phyloP scores from a whole-genome alignment of 2,797 vertebrate genomes.

The Aselliscus stoliczkanus region DNA sequence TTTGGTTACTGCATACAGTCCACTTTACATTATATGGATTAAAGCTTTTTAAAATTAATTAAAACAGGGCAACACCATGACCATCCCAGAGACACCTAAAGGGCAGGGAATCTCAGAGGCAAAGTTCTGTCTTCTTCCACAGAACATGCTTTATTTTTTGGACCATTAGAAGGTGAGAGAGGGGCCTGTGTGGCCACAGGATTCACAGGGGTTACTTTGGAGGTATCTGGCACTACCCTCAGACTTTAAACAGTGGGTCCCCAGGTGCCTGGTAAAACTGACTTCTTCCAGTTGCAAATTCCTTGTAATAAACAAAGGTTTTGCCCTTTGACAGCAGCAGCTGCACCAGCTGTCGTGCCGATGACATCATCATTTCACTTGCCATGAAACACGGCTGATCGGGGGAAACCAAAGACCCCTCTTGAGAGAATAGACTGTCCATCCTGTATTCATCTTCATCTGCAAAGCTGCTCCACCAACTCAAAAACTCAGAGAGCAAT shows the following conservation, averaged over 20 bases:
- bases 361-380: rapidly evolving
- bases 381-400: background rate
- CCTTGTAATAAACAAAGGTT: background rate
- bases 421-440: background rate
- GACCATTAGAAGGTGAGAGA: background rate
- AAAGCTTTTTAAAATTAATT: background rate
- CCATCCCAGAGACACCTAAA: background rate
- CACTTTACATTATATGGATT: rapidly evolving
- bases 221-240: rapidly evolving
- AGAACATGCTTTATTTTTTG: background rate
- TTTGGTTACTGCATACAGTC: rapidly evolving
- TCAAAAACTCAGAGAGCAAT: background rate
- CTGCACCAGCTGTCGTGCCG: rapidly evolving
- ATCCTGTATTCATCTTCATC: background rate
- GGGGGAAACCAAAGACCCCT: background rate
- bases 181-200: background rate
- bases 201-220: background rate
- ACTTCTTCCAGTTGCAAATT: background rate
- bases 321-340: background rate
- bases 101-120: background rate
- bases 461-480: too few relatives aligned
- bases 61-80: rapidly evolving
- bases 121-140: background rate
- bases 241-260: background rate
- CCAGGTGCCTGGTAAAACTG: background rate